phyloP scores from a whole-genome alignment of 2,113 vertebrate species.

The Pygathrix nemaeus region DNA sequence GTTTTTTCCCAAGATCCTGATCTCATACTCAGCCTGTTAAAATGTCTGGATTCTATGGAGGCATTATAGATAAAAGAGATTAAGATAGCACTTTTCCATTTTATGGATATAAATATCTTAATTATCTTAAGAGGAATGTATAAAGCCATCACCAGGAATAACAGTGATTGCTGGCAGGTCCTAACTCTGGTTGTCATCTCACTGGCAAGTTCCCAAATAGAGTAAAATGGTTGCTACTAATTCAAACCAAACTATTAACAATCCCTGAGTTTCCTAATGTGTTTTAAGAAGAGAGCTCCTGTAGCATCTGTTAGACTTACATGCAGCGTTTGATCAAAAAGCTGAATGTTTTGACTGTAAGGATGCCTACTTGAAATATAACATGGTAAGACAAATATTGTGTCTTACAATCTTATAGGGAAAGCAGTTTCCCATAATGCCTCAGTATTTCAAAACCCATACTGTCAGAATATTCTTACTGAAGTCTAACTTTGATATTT shows the following conservation, averaged over 20 bases:
- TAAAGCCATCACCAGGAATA: constrained; percentile 60
- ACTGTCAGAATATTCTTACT: neutral
- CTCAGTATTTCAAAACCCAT: neutral
- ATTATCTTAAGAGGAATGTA: constrained; percentile 71
- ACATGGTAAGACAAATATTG: neutral
- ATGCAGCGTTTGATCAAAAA: neutral
- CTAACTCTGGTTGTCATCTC: constrained; percentile 66
- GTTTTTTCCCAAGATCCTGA: constrained; percentile 35
- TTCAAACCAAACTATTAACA: constrained; percentile 49
- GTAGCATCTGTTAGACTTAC: neutral
- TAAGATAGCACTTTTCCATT: constrained; percentile 57
- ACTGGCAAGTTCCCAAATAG: constrained; percentile 68
- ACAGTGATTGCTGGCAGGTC: neutral
- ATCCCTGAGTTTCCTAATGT: constrained; percentile 27
- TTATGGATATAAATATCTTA: constrained; percentile 73
- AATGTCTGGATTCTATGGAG: constrained; percentile 54
- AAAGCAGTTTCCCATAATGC: neutral
- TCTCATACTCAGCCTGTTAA: constrained; percentile 47
- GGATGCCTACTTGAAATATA: neutral
- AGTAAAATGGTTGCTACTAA: constrained; percentile 60
- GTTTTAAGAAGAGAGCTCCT: constrained; percentile 4
- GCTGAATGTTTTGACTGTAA: neutral
- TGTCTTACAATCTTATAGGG: neutral
- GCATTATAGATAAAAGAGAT: constrained; percentile 57
- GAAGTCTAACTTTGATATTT: neutral